Base-by-base conservation (phyloP, 92 coral and sea anemone species). In the Actinernus sp. region DNA sequence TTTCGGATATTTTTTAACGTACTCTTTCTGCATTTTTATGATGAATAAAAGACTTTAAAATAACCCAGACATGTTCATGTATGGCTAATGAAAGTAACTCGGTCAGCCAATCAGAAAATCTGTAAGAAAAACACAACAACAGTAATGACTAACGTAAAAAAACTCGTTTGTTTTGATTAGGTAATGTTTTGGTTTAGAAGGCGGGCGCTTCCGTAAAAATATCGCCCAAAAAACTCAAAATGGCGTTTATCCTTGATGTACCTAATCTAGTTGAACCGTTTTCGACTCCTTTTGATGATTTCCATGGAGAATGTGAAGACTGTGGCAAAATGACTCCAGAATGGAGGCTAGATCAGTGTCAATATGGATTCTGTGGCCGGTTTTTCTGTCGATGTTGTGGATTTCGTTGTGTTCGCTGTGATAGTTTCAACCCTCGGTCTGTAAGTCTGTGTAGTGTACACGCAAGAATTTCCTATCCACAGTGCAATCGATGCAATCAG, bases 301-400 rank as follows among this genome's bases (percentile, higher is more conserved):
- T 75, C 2, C 60, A 74, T 14, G 97, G 97, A 11, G 97, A 90
- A 84, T 90, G 97, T 28, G 97, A 90, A 61, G 97, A 90, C 55
- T 90, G 97, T 46, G 89, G 84, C n/a, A 69, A 63, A 19, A 45
- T 65, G 19, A 73, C 83, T 21, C 85, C 92, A 23, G 92, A 81
- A 44, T 81, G 97, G 97, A 72, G 49, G 31, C 67, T 90, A 2
- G 55, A 69, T 21, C 92, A 90, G 34, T 90, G 97, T 30, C 97
- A 90, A 33, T 86, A 78, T 41, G 97, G 97, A 8, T 90, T 90
- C 34, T 90, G 97, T 58, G 97, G 97, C 14, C 84, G 87, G 33
- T 90, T 80, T 46, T 80, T 65, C 37, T 90, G 97, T 36, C 56
- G 86, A 16, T 43, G 49, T 26, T 90, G 97, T 71, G 92, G 92